Evolutionary conservation across 2,797 vertebrate genomes (phyloP).

Genomic region (Manis crassicaudata): DNA sequence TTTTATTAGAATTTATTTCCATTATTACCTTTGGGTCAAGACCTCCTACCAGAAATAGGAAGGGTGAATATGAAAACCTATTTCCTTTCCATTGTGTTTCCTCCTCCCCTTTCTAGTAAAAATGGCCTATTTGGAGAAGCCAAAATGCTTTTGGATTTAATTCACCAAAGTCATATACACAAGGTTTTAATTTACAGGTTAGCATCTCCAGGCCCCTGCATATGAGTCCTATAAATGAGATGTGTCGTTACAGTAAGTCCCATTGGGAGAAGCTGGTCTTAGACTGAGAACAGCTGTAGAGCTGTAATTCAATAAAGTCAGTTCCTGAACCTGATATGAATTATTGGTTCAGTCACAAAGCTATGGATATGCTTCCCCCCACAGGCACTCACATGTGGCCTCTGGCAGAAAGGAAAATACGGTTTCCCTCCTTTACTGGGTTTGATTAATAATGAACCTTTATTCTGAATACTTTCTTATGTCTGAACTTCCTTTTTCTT

Average conservation of each 20-base stretch:
- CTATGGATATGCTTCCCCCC: slow-evolving; percentile 78
- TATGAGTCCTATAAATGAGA: slow-evolving; percentile 86
- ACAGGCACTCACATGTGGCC: slow-evolving; percentile 82
- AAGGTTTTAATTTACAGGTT: slow-evolving; percentile 88
- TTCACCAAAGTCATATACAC: slow-evolving; percentile 81
- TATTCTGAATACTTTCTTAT: slow-evolving; percentile 72
- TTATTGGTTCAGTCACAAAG: slow-evolving; percentile 86
- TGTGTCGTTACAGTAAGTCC: slow-evolving; percentile 85
- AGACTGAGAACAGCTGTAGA: slow-evolving; percentile 85
- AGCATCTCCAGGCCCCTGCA: slow-evolving; percentile 82
- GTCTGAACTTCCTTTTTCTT: slow-evolving; percentile 66
- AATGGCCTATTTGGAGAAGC: slow-evolving; percentile 81
- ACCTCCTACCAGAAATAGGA: slow-evolving; percentile 85
- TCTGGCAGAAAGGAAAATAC: slow-evolving; percentile 84
- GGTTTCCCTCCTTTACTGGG: slow-evolving; percentile 73
- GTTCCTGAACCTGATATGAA: slow-evolving; percentile 87
- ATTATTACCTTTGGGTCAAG: slow-evolving; percentile 84
- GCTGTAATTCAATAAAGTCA: slow-evolving; percentile 82
- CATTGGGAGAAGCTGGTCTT: slow-evolving; percentile 83
- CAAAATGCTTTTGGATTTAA: slow-evolving; percentile 84
- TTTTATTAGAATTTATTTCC: slow-evolving; percentile 82
- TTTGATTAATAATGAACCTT: slow-evolving; percentile 82
- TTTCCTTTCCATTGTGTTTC: slow-evolving; percentile 82
- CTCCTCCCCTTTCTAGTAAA: slow-evolving; percentile 71
- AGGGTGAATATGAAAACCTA: slow-evolving; percentile 84